phyloP scores from a whole-genome alignment of 2,797 vertebrate genomes.

The Columba guinea region DNA sequence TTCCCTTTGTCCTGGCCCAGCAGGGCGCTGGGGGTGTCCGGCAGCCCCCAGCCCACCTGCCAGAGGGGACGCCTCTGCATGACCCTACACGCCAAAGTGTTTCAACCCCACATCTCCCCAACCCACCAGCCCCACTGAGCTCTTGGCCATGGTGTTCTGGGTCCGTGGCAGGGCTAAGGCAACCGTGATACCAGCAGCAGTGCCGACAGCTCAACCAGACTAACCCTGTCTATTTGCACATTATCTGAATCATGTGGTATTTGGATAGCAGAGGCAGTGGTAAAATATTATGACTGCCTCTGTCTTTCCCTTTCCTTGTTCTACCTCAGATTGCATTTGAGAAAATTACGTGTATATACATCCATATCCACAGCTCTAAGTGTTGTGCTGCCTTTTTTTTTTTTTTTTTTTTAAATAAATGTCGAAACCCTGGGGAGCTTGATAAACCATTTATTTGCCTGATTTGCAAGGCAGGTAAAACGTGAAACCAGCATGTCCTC shows the following conservation, averaged over 20 bases:
- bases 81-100: accelerated
- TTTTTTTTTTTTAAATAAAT: background rate
- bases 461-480: background rate
- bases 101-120: background rate
- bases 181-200: accelerated
- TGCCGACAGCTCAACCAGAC: accelerated
- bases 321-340: background rate
- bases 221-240: background rate
- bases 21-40: accelerated
- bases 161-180: accelerated
- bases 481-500: background rate
- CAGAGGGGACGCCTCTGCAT: background rate
- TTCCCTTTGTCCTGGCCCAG: background rate
- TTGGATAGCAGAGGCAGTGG: background rate
- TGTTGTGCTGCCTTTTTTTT: background rate
- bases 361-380: accelerated
- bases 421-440: background rate
- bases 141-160: accelerated
- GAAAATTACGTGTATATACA: background rate
- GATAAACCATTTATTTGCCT: background rate
- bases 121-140: background rate
- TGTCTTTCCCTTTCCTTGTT: background rate
- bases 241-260: accelerated
- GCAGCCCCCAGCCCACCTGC: background rate
- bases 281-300: accelerated